These are phyloP conservation scores for Enteromius afrohamiltoni DNA, from an alignment of 2,797 vertebrate species.

Conservation along the genomic window DNA sequence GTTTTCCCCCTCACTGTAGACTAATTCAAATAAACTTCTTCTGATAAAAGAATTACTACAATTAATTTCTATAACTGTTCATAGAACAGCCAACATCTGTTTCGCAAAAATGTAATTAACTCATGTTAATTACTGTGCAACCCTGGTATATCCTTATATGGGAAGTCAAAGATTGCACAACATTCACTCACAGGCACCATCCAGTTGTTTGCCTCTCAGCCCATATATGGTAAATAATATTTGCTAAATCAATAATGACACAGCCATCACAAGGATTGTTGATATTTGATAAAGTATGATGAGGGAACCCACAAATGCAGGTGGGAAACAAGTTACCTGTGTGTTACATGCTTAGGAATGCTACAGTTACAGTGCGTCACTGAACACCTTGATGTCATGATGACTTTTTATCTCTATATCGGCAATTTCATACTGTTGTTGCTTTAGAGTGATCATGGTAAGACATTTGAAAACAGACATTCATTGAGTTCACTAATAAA, in stretches of 20 bases:
- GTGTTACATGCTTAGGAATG: not conserved
- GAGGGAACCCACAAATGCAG: not conserved
- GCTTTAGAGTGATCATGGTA: not conserved
- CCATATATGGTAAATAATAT: conserved; percentile 71
- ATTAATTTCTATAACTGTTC: conserved; percentile 34
- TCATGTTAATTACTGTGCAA: conserved; percentile 65
- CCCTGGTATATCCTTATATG: conserved; percentile 64
- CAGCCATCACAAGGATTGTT: conserved; percentile 46
- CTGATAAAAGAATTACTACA: not conserved
- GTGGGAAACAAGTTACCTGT: not conserved
- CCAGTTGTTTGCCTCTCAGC: conserved; percentile 63
- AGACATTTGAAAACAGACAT: not conserved
- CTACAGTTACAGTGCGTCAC: not conserved
- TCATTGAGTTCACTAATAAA: not conserved
- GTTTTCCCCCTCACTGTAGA: not conserved
- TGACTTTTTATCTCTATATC: not conserved
- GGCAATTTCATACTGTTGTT: not conserved
- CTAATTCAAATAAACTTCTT: conserved; percentile 3
- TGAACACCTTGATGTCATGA: not conserved
- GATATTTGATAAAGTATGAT: conserved; percentile 47
- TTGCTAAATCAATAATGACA: conserved; percentile 52
- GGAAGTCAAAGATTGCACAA: conserved; percentile 74
- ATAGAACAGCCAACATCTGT: conserved; percentile 68
- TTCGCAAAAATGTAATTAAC: conserved; percentile 69
- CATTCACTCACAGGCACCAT: conserved; percentile 56